Conservation (phyloP, 1,140 invertebrate species). For the Stenopsyche tienmushanensis region DNA sequence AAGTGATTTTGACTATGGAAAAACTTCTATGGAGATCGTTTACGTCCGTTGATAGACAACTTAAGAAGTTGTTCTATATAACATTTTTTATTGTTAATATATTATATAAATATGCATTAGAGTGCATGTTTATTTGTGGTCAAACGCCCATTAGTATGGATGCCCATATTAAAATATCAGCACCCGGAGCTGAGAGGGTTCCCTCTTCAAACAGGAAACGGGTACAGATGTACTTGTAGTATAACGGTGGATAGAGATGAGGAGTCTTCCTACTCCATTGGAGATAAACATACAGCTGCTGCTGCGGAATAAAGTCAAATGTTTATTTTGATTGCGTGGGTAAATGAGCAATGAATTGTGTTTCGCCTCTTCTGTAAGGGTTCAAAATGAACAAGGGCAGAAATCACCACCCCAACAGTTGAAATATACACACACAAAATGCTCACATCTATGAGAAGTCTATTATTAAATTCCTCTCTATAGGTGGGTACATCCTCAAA, state of each 20-base stretch:
- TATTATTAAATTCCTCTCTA: constrained; percentile 8
- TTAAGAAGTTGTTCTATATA: too few relatives aligned
- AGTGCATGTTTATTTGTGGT: constrained; percentile 9
- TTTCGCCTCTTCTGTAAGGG: constrained; percentile 10
- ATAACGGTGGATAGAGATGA: neutral
- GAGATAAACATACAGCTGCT: constrained; percentile 35
- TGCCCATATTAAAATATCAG: neutral
- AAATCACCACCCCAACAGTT: neutral
- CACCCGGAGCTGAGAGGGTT: neutral
- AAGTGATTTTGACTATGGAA: too few relatives aligned
- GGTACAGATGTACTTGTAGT: constrained; percentile 1
- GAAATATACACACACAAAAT: neutral
- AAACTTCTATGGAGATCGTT: too few relatives aligned
- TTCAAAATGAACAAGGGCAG: neutral
- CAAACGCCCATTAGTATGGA: neutral
- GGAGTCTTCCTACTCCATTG: neutral
- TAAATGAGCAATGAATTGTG: constrained; percentile 41
- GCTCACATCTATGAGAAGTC: neutral
- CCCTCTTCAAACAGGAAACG: constrained; percentile 1
- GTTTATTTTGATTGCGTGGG: constrained; percentile 42
- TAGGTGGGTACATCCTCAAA: neutral
- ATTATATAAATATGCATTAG: too few relatives aligned
- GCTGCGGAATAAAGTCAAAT: constrained; percentile 40
- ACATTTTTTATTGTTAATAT: too few relatives aligned
- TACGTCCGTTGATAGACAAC: too few relatives aligned